Conservation (phyloP, 1,140 invertebrate species). For the Drosophila tropicalis region DNA sequence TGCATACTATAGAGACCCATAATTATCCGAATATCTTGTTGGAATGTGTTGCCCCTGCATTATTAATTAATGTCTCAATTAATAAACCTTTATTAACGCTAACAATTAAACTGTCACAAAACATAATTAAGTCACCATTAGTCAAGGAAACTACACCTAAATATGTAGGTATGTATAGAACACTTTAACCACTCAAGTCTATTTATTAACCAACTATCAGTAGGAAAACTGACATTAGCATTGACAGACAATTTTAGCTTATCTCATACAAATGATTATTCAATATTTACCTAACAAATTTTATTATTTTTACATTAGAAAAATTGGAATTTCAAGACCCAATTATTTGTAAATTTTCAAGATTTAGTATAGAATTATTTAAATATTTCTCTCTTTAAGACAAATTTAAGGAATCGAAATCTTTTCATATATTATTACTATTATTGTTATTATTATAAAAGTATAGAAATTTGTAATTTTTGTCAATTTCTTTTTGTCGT, state of each 20-base stretch:
- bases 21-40: constrained; percentile 9
- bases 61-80: neutral
- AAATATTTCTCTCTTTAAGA: too few species aligned
- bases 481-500: neutral
- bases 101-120: neutral
- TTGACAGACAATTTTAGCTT: too few species aligned
- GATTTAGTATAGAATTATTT: too few species aligned
- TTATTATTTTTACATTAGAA: too few species aligned
- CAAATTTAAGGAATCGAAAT: too few species aligned
- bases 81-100: neutral
- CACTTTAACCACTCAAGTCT: neutral
- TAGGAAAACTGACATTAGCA: too few species aligned
- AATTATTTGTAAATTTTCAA: too few species aligned
- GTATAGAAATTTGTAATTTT: neutral
- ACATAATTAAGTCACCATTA: neutral
- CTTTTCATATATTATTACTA: too few species aligned
- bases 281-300: too few species aligned
- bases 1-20: neutral
- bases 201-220: too few species aligned
- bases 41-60: neutral
- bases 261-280: too few species aligned
- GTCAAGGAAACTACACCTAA: neutral
- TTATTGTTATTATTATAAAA: neutral
- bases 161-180: neutral
- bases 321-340: too few species aligned